Base-by-base conservation (phyloP, 2,888 invertebrate species). In the Coelinius sp. region DNA sequence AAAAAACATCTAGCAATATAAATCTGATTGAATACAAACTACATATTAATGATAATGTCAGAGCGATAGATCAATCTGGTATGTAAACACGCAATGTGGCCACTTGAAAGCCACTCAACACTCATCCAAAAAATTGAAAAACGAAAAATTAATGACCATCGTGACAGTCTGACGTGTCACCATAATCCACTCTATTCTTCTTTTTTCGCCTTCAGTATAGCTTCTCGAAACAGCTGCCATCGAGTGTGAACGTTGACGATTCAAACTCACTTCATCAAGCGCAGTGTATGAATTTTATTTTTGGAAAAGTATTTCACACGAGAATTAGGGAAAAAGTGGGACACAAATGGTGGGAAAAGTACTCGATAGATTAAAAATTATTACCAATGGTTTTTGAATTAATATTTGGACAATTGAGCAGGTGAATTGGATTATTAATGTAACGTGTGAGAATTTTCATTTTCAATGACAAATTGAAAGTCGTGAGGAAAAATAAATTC, bases 1-100 rank as follows among this genome's bases (percentile, higher is more conserved):
- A 6, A 41, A 41, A 41, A n/a, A 10, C 41, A 12, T n/a, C n/a
- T n/a, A n/a, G n/a, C n/a, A n/a, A n/a, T n/a, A n/a, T n/a, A n/a
- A n/a, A n/a, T n/a, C n/a, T n/a, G n/a, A n/a, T n/a, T n/a, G n/a
- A n/a, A n/a, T n/a, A 10, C 4, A 49, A 2, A 8, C 46, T 17
- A 17, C 17, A 20, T 44, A 49, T 49, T 49, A 8, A 20, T 8
- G 20, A 49, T 49, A 17, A 49, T 49, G 20, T 20, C 20, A 20
- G 20, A 20, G 2, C 7, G 20, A 74, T 77, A 78, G 73, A 77
- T 70, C 74, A 78, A 75, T 78, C 74, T n/a, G n/a, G 74, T 73
- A 74, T 74, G 77, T 20, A 20, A 49, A 49, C 46, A 49, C 46
- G 46, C 46, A 49, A 49, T 49, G 17, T 8, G 46, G 20, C 46